Percentiles rank a stretch among this genome's conserved stretches.
phyloP scores from a whole-genome alignment of 2,113 vertebrate species.

The Eonycteris spelaea region DNA sequence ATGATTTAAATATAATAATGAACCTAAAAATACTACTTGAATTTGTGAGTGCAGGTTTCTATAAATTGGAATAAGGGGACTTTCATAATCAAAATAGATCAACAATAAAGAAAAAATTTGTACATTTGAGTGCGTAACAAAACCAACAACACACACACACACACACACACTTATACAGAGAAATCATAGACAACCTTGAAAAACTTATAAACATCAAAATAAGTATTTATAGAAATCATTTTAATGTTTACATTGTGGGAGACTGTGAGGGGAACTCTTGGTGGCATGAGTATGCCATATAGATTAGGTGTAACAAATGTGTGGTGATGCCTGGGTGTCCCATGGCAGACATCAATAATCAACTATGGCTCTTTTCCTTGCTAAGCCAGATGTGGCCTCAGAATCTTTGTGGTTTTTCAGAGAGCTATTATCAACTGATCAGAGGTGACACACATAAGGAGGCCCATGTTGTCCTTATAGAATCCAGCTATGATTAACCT shows the following conservation, averaged over 20 bases:
- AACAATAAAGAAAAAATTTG: background rate
- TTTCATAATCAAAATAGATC: background rate
- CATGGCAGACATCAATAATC: background rate
- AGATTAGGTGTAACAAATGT: background rate
- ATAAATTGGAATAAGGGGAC: background rate
- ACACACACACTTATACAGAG: background rate
- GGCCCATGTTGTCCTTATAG: background rate
- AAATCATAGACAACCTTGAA: background rate
- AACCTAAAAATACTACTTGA: background rate
- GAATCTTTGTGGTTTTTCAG: background rate
- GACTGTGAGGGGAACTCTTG: background rate
- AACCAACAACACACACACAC: background rate
- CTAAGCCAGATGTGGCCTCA: background rate
- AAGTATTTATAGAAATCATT: background rate
- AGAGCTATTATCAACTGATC: background rate
- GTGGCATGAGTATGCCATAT: background rate
- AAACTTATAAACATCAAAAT: background rate
- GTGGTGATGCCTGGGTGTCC: background rate
- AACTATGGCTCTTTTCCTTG: background rate
- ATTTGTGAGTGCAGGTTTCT: background rate
- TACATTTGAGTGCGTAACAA: background rate
- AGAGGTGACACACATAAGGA: background rate
- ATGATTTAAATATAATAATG: background rate
- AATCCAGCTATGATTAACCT: background rate
- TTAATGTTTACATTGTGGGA: background rate